Evolutionary conservation across 2,888 invertebrate species (phyloP), one percentile per base, ranked within the genome.

Genomic region (Cephus nigrinus): DNA sequence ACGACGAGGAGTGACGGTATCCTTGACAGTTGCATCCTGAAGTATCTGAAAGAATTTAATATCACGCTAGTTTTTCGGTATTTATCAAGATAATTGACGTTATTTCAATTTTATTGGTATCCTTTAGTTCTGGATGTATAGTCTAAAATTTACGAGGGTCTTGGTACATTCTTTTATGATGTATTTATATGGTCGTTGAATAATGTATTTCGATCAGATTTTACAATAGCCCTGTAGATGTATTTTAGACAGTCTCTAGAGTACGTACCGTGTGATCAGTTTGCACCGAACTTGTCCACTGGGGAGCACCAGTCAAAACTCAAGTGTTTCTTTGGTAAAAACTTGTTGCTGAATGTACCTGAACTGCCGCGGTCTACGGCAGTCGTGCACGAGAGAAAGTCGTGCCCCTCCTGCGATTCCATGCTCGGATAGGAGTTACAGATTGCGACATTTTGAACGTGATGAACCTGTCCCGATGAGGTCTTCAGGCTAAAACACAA

Each of bases 301-400:
- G 75, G 68, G 9, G 31, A 71, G 12, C 73, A 75, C 74, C 69
- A 68, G 55, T 75, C 40, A 76, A 69, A 73, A 78, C 74, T 76
- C 75, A 69, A 80, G 77, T 74, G 85, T 82, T 87, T 83, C 87
- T 86, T 89, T 88, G 87, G 88, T 90, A 89, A 90, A 91, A 90
- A 91, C 89, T 86, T 86, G 82, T 81, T 83, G 88, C 84, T 83
- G 89, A 90, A 88, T 90, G 89, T 85, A 86, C 83, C 82, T 79
- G 81, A 80, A 79, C 79, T 79, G 82, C 81, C 79, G 76, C 74
- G 79, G 81, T 35, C 34, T 30, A 23, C 74, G 34, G 31, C 35
- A 74, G 74, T 33, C 74, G 77, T 80, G 81, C 81, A 79, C 78
- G 80, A 82, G 88, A 88, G 88, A 88, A 88, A 88, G 88, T 85